Percentiles rank a stretch among this genome's conserved stretches.
phyloP scores from a whole-genome alignment of 1,140 invertebrate genomes.

The Caerostris darwini region DNA sequence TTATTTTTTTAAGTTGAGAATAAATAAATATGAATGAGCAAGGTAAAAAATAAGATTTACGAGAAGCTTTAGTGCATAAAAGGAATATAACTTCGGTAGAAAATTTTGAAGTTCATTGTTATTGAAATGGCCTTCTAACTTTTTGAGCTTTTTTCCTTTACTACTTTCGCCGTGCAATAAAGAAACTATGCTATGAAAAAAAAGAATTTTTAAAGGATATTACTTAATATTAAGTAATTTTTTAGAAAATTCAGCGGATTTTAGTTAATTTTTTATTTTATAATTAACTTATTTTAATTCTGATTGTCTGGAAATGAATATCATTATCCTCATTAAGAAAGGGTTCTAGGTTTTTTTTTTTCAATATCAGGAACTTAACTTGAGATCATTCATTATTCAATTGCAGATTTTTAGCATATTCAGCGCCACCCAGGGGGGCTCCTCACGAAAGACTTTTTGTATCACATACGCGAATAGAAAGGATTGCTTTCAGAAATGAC shows the following conservation, averaged over 20 bases:
- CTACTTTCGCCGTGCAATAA: background rate
- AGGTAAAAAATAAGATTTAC: background rate
- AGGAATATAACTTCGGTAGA: background rate
- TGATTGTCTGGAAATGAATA: background rate
- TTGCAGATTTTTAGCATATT: too few relatives aligned
- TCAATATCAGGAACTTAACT: too few relatives aligned
- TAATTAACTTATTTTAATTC: background rate
- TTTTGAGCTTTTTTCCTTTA: background rate
- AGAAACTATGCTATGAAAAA: background rate
- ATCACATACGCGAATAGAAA: too few relatives aligned
- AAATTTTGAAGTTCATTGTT: background rate
- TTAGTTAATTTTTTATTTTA: background rate
- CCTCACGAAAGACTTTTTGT: too few relatives aligned
- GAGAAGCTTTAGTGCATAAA: background rate
- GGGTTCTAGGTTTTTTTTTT: too few relatives aligned
- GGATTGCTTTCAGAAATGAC: too few relatives aligned
- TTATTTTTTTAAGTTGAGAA: background rate
- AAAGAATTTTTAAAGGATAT: background rate
- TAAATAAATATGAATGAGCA: conserved; percentile 23
- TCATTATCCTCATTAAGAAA: too few relatives aligned
- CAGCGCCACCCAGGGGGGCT: too few relatives aligned
- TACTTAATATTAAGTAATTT: background rate
- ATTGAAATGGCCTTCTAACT: background rate
- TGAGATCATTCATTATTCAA: too few relatives aligned
- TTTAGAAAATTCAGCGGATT: background rate